Evolutionary conservation across 2,888 invertebrate species (phyloP).

Genomic region (Aphidoletes aphidimyza): DNA sequence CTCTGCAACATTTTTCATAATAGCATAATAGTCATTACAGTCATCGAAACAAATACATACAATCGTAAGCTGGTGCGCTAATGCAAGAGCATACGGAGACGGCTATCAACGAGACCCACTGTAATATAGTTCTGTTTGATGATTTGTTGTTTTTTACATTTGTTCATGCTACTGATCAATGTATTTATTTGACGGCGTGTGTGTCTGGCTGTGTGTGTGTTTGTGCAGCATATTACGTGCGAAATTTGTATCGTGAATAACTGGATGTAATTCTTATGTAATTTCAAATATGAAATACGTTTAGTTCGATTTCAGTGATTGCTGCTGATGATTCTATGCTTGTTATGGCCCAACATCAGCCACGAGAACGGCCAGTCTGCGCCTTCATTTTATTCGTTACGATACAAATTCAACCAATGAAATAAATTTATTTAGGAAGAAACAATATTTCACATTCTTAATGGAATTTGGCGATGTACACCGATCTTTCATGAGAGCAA

Average conservation of each 20-base stretch:
- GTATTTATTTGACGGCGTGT: no score
- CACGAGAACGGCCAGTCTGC: no score
- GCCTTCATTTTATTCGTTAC: no score
- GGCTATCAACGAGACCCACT: not conserved
- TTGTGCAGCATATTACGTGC: conserved; percentile 22
- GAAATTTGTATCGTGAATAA: conserved; percentile 36
- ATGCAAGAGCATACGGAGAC: not conserved
- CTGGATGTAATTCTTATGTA: conserved; percentile 44
- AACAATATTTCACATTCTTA: no score
- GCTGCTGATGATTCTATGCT: conserved; percentile 7
- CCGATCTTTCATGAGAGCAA: no score
- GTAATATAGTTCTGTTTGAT: not conserved
- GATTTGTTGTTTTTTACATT: conserved; percentile 41
- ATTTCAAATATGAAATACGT: conserved; percentile 7
- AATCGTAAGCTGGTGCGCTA: not conserved
- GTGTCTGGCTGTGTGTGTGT: no score
- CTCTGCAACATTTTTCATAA: conserved; percentile 36
- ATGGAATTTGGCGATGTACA: no score
- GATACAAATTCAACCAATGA: no score
- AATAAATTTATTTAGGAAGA: no score
- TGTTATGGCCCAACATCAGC: not conserved
- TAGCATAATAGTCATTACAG: not conserved
- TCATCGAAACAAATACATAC: not conserved
- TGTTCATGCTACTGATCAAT: not conserved
- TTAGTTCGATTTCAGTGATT: not conserved